These are phyloP conservation scores for Dryas iulia DNA, from an alignment of 1,140 invertebrate species.

Conservation along the genomic window DNA sequence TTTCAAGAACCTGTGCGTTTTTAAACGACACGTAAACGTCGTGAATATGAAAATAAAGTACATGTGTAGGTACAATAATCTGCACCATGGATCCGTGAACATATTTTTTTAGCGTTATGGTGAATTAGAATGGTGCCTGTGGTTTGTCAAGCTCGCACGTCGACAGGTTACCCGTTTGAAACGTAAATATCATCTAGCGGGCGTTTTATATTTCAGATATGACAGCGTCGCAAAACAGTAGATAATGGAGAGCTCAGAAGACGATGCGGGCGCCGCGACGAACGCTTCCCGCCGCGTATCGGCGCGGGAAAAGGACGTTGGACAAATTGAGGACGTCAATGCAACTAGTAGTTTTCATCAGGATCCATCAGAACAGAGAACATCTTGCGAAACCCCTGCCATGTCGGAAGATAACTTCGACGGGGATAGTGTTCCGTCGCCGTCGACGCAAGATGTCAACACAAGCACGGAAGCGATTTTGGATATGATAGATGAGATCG, in stretches of 20 bases:
- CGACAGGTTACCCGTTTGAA: constrained; percentile 77
- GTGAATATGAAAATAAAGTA: constrained; percentile 80
- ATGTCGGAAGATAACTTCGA: constrained; percentile 75
- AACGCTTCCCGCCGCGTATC: constrained; percentile 76
- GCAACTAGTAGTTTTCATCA: constrained; percentile 65
- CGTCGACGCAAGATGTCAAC: constrained; percentile 69
- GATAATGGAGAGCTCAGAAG: constrained; percentile 81
- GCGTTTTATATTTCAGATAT: constrained; percentile 78
- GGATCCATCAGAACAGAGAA: constrained; percentile 55
- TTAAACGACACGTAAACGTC: constrained; percentile 66
- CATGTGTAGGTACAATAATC: constrained; percentile 78
- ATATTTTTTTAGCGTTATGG: constrained; percentile 77
- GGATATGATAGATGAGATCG: constrained; percentile 78
- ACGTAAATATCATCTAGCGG: constrained; percentile 77
- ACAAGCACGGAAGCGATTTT: constrained; percentile 78
- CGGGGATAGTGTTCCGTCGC: constrained; percentile 71
- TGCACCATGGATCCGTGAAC: constrained; percentile 72
- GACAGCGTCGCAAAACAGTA: constrained; percentile 77
- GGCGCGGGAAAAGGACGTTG: constrained; percentile 78
- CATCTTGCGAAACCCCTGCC: constrained; percentile 59
- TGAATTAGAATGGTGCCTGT: constrained; percentile 80
- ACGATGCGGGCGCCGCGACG: constrained; percentile 78
- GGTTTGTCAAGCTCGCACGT: constrained; percentile 78
- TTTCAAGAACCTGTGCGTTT: constrained; percentile 66
- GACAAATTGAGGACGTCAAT: constrained; percentile 66